Evolutionary conservation across 2,888 invertebrate species (phyloP), one percentile per base, ranked within the genome.

Genomic region (Drosophila dives): DNA sequence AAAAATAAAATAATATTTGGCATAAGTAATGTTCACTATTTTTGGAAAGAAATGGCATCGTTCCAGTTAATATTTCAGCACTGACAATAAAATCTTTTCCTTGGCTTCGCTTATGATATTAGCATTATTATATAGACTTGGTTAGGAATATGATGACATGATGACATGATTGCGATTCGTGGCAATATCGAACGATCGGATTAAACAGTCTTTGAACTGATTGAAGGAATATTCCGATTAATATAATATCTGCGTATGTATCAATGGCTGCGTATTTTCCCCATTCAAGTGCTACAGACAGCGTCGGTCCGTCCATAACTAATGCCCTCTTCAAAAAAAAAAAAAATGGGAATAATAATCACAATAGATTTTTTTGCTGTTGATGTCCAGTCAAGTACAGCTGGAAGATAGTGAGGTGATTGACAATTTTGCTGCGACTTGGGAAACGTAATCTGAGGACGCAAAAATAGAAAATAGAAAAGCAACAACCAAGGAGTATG

Each of bases 381-480:
- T n/a, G 3, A 45, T 15, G 20, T 45, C 45, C 20, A 23, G 15
- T 15, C 23, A 45, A 45, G 15, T 15, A 45, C 2, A 45, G 23
- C 15, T 58, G 48, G 23, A 12, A 70, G 76, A 77, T 74, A 64
- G 64, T 69, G 20, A n/a, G 59, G 17, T 63, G 45, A 67, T 73
- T 33, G 50, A 72, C 11, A 29, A 54, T 50, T 36, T 48, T 49
- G 23, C 2, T 10, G 20, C 60, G 64, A 64, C 80, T 12, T 45
- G 12, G 45, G 2, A 3, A 45, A 12, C 20, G 1, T 45, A 20
- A 20, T 45, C 20, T 45, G 20, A 45, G 20, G 20, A 45, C 45
- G 45, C 20, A 20, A 12, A 45, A 12, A 12, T 7, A 20, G 1
- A 3, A 20, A 45, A 20, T 20, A 20, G 7, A 20, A 45, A 8